phyloP scores from a whole-genome alignment of 2,113 vertebrate species.

The Otolemur garnettii region DNA sequence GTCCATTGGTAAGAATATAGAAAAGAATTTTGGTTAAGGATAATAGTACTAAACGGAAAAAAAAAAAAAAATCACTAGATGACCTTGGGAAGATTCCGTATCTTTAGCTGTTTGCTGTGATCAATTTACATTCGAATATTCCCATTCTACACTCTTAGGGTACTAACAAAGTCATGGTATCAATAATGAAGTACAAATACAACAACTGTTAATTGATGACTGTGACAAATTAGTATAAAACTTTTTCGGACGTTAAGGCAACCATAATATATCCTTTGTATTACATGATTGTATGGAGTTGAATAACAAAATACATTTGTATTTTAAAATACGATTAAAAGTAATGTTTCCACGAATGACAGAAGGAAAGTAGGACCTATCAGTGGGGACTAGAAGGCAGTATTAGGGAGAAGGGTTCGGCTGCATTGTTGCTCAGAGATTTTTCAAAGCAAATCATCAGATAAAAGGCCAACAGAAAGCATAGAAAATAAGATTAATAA shows the following conservation, averaged over 20 bases:
- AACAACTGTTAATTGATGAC: slow-evolving; percentile 78
- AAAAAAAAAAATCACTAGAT: slow-evolving; percentile 2
- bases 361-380: slow-evolving; percentile 66
- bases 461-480: slow-evolving; percentile 60
- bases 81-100: slow-evolving; percentile 25
- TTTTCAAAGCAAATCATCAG: slow-evolving; percentile 61
- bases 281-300: not conserved
- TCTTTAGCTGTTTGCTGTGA: slow-evolving; percentile 63
- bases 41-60: not conserved
- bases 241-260: slow-evolving; percentile 38
- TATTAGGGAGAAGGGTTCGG: slow-evolving; percentile 9
- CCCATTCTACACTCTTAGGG: not conserved
- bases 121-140: slow-evolving; percentile 71
- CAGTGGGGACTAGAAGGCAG: slow-evolving; percentile 32
- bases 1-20: not conserved
- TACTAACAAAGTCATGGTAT: slow-evolving; percentile 62
- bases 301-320: slow-evolving; percentile 34
- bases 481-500: slow-evolving; percentile 25
- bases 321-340: slow-evolving; percentile 56
- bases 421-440: slow-evolving; percentile 10
- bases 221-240: slow-evolving; percentile 73
- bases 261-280: slow-evolving; percentile 12
- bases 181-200: slow-evolving; percentile 63
- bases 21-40: not conserved
- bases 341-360: not conserved